Evolutionary conservation across 2,113 vertebrate genomes (phyloP), one percentile per base, ranked within the genome.

Genomic region (Nothocercus julius): DNA sequence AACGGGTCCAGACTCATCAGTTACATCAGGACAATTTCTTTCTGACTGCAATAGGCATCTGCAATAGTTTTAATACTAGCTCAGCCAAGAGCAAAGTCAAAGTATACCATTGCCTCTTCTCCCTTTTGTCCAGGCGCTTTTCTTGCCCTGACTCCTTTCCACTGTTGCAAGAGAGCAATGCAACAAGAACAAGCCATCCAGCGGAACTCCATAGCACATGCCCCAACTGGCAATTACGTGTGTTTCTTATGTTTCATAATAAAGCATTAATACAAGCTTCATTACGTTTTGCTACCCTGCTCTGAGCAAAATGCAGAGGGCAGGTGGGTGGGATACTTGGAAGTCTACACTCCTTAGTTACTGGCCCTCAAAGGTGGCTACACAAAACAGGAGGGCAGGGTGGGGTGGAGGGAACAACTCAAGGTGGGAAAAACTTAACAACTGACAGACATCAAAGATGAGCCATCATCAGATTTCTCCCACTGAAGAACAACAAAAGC

Each of bases 381-480:
- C 88, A 82, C 90, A 94, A 97, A 93, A 75, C 70, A 81, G 51
- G 91, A 58, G 7, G 12, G 67, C 62, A 77, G 88, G 90, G 88
- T 87, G 69, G 89, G 59, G 74, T 79, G 62, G 36, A 93, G 77
- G 73, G 80, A 95, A 93, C 87, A 94, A 84, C 91, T 96, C 75
- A 44, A 83, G 88, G 91, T 95, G 91, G 77, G 91, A 95, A 96
- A 92, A 93, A 91, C 95, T 90, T 53, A 67, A 25, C 49, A 75
- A 64, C 79, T 92, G 79, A 82, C 86, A 94, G 89, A 93, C 89
- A 96, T 96, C 85, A 93, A 93, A 94, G 89, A 95, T 92, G 84
- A 92, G 90, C 82, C 51, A 93, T 62, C 92, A 91, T 90, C 90
- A 92, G 86, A 95, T 91, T 96, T 94, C 93, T 93, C 47, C 42